Conservation (phyloP, 2,888 invertebrate species). For the Volucella bombylans region DNA sequence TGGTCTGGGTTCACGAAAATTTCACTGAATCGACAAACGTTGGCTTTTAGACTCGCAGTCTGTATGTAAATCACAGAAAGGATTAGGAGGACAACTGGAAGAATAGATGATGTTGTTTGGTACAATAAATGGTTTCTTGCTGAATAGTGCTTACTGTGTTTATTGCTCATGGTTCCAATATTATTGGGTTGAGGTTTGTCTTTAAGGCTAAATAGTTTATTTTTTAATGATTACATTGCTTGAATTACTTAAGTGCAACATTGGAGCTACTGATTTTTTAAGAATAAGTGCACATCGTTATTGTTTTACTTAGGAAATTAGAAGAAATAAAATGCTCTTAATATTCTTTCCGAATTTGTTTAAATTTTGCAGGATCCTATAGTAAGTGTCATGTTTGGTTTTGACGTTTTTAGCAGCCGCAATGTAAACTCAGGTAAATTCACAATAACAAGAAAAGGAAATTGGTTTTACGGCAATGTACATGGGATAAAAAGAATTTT, state of each 20-base stretch:
- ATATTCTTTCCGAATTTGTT: not conserved
- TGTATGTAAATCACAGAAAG: constrained; percentile 51
- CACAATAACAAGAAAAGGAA: not conserved
- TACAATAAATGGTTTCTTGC: not conserved
- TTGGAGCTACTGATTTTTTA: constrained; percentile 4
- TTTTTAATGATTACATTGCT: not conserved
- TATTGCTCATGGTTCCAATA: constrained; percentile 46
- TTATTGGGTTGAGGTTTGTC: not conserved
- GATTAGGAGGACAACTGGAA: constrained; percentile 52
- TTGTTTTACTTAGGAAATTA: not conserved
- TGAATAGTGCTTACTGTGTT: constrained; percentile 30
- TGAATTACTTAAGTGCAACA: not conserved
- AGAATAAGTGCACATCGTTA: not conserved
- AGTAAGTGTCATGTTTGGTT: constrained; percentile 23
- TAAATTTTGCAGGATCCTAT: constrained; percentile 20
- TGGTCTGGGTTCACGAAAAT: constrained; percentile 37
- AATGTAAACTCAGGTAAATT: not conserved
- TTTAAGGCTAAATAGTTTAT: not conserved
- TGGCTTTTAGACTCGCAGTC: constrained; percentile 50
- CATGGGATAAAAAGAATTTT: constrained; percentile 5
- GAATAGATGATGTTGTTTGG: not conserved
- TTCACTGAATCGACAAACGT: constrained; percentile 37
- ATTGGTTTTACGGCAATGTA: not conserved
- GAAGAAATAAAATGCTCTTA: not conserved
- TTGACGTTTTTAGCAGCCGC: constrained; percentile 2